Percentiles rank a stretch among this genome's conserved stretches.
Evolutionary conservation across 2,113 vertebrate species (phyloP).

Genomic region (Catharus fuscescens): DNA sequence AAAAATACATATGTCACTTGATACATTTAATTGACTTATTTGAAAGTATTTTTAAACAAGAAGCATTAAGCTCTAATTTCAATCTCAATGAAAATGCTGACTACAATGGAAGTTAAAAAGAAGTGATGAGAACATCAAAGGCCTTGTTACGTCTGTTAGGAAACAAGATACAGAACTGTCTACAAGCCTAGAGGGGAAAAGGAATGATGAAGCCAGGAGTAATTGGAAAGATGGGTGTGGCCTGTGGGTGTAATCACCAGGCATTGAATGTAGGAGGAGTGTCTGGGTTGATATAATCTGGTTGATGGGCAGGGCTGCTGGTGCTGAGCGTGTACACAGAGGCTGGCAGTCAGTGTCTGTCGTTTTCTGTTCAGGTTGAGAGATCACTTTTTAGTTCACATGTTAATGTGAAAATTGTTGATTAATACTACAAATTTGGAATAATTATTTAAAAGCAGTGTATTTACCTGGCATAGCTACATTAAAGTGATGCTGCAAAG

Average conservation of each 20-base stretch:
- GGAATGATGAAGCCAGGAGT: slow-evolving; percentile 28
- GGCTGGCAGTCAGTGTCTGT: not conserved
- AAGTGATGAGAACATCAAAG: slow-evolving; percentile 65
- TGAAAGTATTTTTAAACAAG: slow-evolving; percentile 30
- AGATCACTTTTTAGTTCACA: not conserved
- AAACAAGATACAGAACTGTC: slow-evolving; percentile 58
- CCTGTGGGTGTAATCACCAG: not conserved
- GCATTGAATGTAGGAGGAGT: not conserved
- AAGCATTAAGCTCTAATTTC: slow-evolving; percentile 48
- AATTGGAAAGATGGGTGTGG: slow-evolving; percentile 27
- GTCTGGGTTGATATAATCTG: not conserved
- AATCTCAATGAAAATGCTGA: slow-evolving; percentile 66
- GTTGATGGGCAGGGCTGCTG: not conserved
- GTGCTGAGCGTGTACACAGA: not conserved
- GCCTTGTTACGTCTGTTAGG: slow-evolving; percentile 66
- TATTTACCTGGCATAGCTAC: not conserved
- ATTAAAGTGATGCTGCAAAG: not conserved
- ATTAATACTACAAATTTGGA: not conserved
- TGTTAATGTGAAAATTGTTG: not conserved
- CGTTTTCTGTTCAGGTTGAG: not conserved
- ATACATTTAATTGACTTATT: slow-evolving; percentile 33
- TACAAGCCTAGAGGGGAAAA: slow-evolving; percentile 34
- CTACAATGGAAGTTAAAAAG: slow-evolving; percentile 56
- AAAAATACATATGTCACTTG: not conserved
- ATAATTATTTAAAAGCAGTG: not conserved